phyloP scores from a whole-genome alignment of 2,797 vertebrate species.

The Spheniscus humboldti region DNA sequence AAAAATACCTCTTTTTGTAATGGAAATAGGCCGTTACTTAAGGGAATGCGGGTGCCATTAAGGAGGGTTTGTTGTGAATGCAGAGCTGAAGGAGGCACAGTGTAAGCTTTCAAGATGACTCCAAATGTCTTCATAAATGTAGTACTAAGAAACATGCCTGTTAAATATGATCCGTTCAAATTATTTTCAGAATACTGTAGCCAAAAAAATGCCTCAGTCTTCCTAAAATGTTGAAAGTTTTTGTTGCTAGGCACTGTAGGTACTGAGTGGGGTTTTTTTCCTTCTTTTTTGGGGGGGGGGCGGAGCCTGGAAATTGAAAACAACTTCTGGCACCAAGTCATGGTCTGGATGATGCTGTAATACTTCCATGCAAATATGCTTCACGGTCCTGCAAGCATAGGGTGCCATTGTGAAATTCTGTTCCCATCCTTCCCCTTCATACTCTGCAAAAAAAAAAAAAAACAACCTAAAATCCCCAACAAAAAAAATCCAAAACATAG shows the following conservation, averaged over 20 bases:
- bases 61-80: not conserved
- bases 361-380: not conserved
- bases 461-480: not conserved
- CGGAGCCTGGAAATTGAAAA: not conserved
- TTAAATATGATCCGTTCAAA: not conserved
- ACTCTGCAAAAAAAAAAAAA: not conserved
- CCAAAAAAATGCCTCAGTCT: not conserved
- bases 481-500: not conserved
- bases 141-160: not conserved
- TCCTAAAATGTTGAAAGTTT: not conserved
- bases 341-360: not conserved
- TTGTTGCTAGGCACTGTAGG: slow-evolving; percentile 17
- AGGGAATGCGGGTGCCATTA: not conserved
- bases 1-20: not conserved
- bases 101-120: not conserved
- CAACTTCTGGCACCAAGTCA: not conserved
- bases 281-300: not conserved
- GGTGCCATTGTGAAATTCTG: not conserved
- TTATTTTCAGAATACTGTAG: not conserved
- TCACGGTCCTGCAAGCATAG: not conserved
- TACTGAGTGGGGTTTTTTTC: not conserved
- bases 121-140: not conserved
- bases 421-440: not conserved
- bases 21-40: not conserved
- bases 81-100: not conserved